These are phyloP conservation scores for Dermochelys coriacea DNA, from an alignment of 2,797 vertebrate species.

Conservation along the genomic window DNA sequence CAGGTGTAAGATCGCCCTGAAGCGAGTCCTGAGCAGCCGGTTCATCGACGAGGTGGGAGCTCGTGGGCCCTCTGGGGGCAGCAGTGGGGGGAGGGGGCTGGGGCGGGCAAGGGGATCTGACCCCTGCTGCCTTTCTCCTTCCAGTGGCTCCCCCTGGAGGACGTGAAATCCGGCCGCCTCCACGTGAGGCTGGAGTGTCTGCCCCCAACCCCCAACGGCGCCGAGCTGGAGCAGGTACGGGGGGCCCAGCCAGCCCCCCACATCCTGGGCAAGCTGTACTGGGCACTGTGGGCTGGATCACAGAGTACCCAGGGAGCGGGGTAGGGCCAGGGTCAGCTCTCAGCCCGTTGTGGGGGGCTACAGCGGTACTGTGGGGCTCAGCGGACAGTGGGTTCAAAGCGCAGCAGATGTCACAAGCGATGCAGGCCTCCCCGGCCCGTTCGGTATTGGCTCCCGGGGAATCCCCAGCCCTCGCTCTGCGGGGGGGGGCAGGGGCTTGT, in stretches of 20 bases:
- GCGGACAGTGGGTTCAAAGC: too few relatives aligned
- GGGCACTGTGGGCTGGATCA: too few relatives aligned
- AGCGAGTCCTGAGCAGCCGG: constrained; percentile 84
- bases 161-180: constrained; percentile 91
- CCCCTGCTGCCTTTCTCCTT: background rate
- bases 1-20: constrained; percentile 90
- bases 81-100: background rate
- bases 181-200: constrained; percentile 91
- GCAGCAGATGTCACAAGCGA: too few relatives aligned
- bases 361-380: too few relatives aligned
- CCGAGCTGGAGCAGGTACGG: constrained; percentile 87
- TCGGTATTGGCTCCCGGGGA: too few relatives aligned
- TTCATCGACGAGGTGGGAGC: constrained; percentile 87
- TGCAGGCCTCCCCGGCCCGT: too few relatives aligned
- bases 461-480: too few relatives aligned
- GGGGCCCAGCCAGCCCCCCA: background rate
- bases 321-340: too few relatives aligned
- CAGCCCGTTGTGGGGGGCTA: too few relatives aligned
- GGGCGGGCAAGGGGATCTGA: background rate
- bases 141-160: constrained; percentile 92
- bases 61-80: background rate
- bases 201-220: constrained; percentile 79
- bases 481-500: too few relatives aligned
- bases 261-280: background rate
- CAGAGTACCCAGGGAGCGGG: too few relatives aligned